These are phyloP conservation scores for Hyalella azteca DNA, from an alignment of 2,888 invertebrate species.

Conservation along the genomic window DNA sequence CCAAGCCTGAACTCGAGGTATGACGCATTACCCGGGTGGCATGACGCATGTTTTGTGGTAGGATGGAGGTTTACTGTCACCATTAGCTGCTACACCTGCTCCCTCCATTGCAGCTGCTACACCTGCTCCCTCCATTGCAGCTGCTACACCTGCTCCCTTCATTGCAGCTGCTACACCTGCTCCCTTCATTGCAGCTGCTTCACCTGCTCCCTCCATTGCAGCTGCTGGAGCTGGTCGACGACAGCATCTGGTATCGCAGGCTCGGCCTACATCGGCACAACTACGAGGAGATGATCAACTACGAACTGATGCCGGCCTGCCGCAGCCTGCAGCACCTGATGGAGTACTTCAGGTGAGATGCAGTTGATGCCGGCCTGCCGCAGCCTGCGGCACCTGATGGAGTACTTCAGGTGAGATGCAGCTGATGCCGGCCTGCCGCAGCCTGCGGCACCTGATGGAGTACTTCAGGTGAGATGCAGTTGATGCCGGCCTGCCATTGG, in stretches of 20 bases:
- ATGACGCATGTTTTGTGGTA: no score
- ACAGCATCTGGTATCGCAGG: slow-evolving; percentile 27
- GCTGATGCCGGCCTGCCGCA: slow-evolving; percentile 17
- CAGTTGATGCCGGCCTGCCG: slow-evolving; percentile 12
- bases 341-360: slow-evolving; percentile 14
- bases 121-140: no score
- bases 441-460: slow-evolving; percentile 27
- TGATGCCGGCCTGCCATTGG: no score
- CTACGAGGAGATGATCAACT: slow-evolving; percentile 21
- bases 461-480: slow-evolving; percentile 38
- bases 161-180: no score
- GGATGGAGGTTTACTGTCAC: no score
- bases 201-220: no score
- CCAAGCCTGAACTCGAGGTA: not conserved
- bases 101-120: no score
- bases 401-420: slow-evolving; percentile 38
- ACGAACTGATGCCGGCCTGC: slow-evolving; percentile 22
- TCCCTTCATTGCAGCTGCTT: no score
- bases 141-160: no score
- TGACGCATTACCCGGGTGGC: no score
- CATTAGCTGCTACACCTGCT: no score
- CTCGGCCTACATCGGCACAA: not conserved
- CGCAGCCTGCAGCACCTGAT: slow-evolving; percentile 21
- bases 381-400: slow-evolving; percentile 24
- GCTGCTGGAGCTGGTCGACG: slow-evolving; percentile 25